A percentile compares a stretch with the other conserved stretches of the same genome.
Conservation (phyloP, 2,113 vertebrate genomes). For the Emydocephalus ijimae region DNA sequence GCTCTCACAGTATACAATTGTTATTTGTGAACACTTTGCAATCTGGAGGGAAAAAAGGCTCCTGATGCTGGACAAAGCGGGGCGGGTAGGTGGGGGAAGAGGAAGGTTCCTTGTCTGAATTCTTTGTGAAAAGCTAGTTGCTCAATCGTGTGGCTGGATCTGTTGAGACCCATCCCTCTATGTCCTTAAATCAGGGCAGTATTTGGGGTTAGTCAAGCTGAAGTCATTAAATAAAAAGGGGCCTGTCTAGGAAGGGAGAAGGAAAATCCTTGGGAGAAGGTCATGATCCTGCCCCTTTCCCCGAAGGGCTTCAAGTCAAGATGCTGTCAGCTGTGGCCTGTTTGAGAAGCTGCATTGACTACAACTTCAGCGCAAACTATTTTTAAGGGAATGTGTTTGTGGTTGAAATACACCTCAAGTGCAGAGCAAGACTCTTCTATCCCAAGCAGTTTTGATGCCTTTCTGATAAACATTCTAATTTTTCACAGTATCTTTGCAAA, state of each 20-base stretch:
- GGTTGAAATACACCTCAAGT: not conserved
- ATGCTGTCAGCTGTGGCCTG: not conserved
- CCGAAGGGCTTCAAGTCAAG: not conserved
- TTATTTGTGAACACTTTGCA: not conserved
- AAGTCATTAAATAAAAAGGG: constrained; percentile 16
- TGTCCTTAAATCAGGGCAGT: constrained; percentile 1
- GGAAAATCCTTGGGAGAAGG: not conserved
- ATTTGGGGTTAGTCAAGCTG: constrained; percentile 21
- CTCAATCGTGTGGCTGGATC: constrained; percentile 11
- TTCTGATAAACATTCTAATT: not conserved
- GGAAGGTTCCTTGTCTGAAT: constrained; percentile 8
- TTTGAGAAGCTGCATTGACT: not conserved
- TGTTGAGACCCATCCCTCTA: not conserved
- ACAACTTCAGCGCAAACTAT: not conserved
- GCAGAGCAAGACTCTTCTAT: not conserved
- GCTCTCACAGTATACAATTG: not conserved
- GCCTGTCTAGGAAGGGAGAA: not conserved
- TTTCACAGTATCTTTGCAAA: not conserved
- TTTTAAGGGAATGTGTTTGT: not conserved
- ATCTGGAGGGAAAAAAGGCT: not conserved
- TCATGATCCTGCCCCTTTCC: not conserved
- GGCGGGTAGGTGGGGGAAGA: not conserved
- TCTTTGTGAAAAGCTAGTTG: constrained; percentile 1
- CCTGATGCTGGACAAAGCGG: not conserved
- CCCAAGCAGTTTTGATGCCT: not conserved